A percentile compares a stretch with the other conserved stretches of the same genome.
These are phyloP conservation scores for Lepidocolaptes lacrymiger DNA, from an alignment of 2,797 vertebrate genomes.

Conservation along the genomic window DNA sequence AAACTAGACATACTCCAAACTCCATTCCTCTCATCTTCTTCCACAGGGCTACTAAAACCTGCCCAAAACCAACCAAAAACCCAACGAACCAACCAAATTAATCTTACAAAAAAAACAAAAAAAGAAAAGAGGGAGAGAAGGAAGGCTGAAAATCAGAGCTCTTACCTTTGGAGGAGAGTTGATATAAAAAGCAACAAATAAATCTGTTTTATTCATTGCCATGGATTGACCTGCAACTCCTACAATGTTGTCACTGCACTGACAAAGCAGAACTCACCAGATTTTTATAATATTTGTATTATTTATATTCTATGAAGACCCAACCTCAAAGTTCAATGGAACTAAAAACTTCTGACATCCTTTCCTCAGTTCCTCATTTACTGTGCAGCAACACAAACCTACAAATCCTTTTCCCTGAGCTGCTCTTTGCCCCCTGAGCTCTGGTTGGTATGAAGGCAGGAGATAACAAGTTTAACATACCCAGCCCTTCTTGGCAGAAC, in stretches of 20 bases:
- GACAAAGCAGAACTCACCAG: background rate
- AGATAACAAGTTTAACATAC: conserved; percentile 22
- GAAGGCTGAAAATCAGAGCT: background rate
- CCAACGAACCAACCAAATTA: background rate
- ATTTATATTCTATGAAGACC: background rate
- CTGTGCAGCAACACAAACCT: background rate
- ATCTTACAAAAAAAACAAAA: background rate
- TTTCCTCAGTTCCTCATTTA: background rate
- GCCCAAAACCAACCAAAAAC: no score
- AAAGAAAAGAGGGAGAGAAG: background rate
- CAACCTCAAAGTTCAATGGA: background rate
- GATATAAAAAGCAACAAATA: background rate
- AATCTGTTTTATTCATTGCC: background rate
- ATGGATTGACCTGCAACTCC: background rate
- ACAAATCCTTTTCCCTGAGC: background rate
- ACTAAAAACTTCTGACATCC: background rate
- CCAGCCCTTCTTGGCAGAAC: background rate
- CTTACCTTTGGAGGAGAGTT: background rate
- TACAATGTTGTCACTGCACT: background rate
- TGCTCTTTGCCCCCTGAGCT: background rate
- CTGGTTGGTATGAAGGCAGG: background rate
- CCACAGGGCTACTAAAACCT: background rate
- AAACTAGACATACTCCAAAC: background rate
- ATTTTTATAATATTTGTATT: background rate
- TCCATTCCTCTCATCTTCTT: background rate